Percentiles rank a stretch among this genome's conserved stretches.
Evolutionary conservation across 2,888 invertebrate genomes (phyloP).

Genomic region (Odontocolon sp.): DNA sequence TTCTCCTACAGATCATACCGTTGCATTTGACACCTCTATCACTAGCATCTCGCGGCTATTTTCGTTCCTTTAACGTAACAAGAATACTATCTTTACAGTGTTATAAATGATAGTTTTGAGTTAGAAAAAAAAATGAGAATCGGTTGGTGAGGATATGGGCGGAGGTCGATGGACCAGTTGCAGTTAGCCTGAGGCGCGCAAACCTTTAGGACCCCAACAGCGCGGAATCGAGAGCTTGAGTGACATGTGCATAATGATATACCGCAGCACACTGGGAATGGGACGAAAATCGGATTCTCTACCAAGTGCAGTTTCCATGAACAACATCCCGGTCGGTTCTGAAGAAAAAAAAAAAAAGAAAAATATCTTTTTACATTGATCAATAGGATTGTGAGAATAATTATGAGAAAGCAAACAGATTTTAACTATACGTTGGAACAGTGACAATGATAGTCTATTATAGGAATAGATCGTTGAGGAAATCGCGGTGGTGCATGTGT

Average conservation of each 20-base stretch:
- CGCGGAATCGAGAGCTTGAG: slow-evolving; percentile 71
- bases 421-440: neutral
- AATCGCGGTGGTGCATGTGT: too few species aligned
- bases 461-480: neutral
- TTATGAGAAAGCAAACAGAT: too few species aligned
- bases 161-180: neutral
- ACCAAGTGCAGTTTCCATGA: too few species aligned
- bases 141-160: neutral
- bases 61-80: slow-evolving; percentile 30
- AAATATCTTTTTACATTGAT: slow-evolving; percentile 1
- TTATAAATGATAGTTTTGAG: slow-evolving; percentile 62
- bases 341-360: too few species aligned
- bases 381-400: neutral
- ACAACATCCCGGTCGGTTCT: too few species aligned
- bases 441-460: neutral
- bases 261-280: slow-evolving; percentile 63
- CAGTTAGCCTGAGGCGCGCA: neutral
- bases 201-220: slow-evolving; percentile 66
- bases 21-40: slow-evolving; percentile 48
- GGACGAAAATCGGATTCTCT: too few species aligned
- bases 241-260: slow-evolving; percentile 79
- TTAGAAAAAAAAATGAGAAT: slow-evolving; percentile 19
- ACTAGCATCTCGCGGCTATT: slow-evolving; percentile 8
- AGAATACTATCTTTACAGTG: slow-evolving; percentile 46
- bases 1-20: slow-evolving; percentile 32